Conservation (phyloP, 2,113 vertebrate genomes). For the Ceuthmochares aereus region DNA sequence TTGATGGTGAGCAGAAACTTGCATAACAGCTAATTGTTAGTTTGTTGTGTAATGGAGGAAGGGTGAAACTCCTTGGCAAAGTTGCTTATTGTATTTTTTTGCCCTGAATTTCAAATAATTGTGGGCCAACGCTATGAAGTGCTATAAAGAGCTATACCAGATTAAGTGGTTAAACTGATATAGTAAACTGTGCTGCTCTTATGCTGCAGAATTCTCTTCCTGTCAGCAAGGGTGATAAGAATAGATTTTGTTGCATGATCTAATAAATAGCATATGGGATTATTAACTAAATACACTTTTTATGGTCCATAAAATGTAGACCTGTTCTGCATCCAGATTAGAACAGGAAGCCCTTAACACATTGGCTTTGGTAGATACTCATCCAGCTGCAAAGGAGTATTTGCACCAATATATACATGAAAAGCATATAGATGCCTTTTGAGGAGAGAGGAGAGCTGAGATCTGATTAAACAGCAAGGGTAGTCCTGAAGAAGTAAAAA, state of each 20-base stretch:
- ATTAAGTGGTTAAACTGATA: not conserved
- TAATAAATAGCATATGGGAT: not conserved
- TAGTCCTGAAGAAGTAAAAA: not conserved
- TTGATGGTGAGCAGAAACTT: slow-evolving; percentile 21
- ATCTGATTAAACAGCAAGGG: not conserved
- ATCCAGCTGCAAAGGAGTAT: not conserved
- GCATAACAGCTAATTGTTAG: not conserved
- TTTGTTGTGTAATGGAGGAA: not conserved
- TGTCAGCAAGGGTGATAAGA: not conserved
- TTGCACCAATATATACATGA: not conserved
- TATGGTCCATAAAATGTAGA: not conserved
- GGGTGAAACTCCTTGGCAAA: not conserved
- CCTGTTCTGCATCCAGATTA: not conserved
- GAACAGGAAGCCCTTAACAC: not conserved
- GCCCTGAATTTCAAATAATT: not conserved
- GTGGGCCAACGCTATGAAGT: fast-evolving
- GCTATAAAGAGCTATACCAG: not conserved
- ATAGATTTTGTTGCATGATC: not conserved
- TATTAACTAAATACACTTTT: not conserved
- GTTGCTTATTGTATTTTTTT: not conserved
- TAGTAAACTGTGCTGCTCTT: not conserved
- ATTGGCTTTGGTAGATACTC: not conserved
- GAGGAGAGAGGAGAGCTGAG: not conserved
- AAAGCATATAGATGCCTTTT: not conserved
- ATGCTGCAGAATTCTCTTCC: not conserved